Conservation (phyloP, 2,797 vertebrate species). For the Coilia nasus region DNA sequence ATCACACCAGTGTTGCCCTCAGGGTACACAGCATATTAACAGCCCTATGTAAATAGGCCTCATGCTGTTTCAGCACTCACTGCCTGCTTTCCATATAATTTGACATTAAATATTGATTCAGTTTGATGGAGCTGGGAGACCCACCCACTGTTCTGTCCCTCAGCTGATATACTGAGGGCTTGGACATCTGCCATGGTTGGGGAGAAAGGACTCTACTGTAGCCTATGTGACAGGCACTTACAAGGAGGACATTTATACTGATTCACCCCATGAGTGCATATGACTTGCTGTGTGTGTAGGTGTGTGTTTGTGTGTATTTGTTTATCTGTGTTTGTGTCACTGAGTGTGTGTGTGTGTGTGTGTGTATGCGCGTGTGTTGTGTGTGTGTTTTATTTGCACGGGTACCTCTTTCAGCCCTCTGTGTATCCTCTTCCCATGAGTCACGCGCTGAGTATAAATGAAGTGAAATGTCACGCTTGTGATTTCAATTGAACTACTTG, state of each 20-base stretch:
- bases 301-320: not conserved
- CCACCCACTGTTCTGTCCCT: not conserved
- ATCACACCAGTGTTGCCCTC: not conserved
- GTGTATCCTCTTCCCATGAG: not conserved
- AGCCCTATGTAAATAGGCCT: not conserved
- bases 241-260: constrained; percentile 21
- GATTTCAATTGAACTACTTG: constrained; percentile 19
- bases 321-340: not conserved
- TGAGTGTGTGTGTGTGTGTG: not conserved
- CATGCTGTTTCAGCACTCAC: constrained; percentile 1
- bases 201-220: not conserved
- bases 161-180: not conserved
- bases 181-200: not conserved
- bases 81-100: not conserved
- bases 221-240: constrained; percentile 28
- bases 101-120: constrained; percentile 46
- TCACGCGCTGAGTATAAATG: not conserved
- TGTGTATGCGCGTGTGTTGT: not conserved
- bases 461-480: constrained; percentile 25
- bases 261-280: not conserved
- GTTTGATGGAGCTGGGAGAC: constrained; percentile 24
- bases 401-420: constrained; percentile 1
- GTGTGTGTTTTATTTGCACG: not conserved
- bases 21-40: constrained; percentile 1
- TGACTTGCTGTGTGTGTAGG: not conserved